Conservation (phyloP, 2,797 vertebrate genomes). For the Hippopotamyrus pictus region DNA sequence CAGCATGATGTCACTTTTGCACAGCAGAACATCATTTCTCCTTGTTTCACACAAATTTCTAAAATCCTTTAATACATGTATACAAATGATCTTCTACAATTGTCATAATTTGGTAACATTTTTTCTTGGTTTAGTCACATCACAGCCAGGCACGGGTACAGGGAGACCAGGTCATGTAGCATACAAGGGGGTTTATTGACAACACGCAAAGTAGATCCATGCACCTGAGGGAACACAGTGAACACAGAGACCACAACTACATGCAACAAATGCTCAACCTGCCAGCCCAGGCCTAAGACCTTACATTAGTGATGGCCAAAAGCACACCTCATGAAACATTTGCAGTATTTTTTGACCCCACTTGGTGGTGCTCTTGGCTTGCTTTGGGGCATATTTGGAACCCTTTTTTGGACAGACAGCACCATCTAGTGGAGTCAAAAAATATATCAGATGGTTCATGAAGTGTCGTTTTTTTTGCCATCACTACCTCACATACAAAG, state of each 20-base stretch:
- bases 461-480: neutral
- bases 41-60: neutral
- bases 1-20: neutral
- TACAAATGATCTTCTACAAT: neutral
- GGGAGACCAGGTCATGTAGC: neutral
- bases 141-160: neutral
- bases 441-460: neutral
- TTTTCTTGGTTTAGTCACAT: neutral
- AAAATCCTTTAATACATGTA: neutral
- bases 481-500: neutral
- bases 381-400: neutral
- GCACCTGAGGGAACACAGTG: neutral
- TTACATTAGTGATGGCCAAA: neutral
- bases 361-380: neutral
- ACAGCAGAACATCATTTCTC: neutral
- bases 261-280: neutral
- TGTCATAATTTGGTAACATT: neutral
- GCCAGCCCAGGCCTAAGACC: neutral
- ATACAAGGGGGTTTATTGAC: neutral
- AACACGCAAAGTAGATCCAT: neutral
- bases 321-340: neutral
- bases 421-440: neutral
- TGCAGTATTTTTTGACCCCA: neutral
- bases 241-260: neutral
- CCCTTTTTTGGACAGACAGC: neutral